These are phyloP conservation scores for Axea sp. DNA, from an alignment of 2,888 invertebrate species.

Conservation along the genomic window DNA sequence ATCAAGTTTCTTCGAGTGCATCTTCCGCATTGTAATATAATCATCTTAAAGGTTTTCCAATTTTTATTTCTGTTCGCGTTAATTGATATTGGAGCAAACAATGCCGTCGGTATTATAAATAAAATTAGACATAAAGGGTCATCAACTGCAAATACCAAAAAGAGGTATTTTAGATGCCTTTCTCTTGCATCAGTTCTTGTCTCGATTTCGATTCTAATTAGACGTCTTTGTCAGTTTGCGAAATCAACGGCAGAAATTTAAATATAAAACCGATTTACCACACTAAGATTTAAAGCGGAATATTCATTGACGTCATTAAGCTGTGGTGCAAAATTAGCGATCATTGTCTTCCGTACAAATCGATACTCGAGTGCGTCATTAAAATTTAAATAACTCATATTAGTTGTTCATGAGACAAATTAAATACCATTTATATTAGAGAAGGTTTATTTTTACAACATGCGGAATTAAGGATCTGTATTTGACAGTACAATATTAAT, in stretches of 20 bases:
- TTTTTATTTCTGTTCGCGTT: no score
- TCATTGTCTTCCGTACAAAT: slow-evolving; percentile 28
- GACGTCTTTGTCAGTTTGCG: slow-evolving; percentile 15
- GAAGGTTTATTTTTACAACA: no score
- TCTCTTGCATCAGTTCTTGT: slow-evolving; percentile 1
- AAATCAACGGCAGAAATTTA: slow-evolving; percentile 22
- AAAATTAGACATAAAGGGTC: slow-evolving; percentile 4
- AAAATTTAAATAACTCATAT: slow-evolving; percentile 25
- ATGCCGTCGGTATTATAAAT: no score
- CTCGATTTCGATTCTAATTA: slow-evolving; percentile 19
- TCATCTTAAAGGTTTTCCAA: no score
- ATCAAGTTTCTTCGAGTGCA: no score
- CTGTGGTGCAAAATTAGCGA: slow-evolving; percentile 31
- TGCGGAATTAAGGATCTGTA: no score
- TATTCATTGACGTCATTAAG: slow-evolving; percentile 37
- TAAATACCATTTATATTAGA: no score
- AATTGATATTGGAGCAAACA: no score
- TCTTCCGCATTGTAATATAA: no score
- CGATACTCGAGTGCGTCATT: slow-evolving; percentile 31
- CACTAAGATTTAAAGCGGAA: slow-evolving; percentile 15
- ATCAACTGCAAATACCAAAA: slow-evolving; percentile 5
- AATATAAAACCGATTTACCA: slow-evolving; percentile 22
- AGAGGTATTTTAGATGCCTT: not conserved
- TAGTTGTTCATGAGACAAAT: slow-evolving; percentile 7
- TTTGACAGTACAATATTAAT: no score